These are phyloP conservation scores for Leucophora obtusa DNA, from an alignment of 2,888 invertebrate species.

Conservation along the genomic window DNA sequence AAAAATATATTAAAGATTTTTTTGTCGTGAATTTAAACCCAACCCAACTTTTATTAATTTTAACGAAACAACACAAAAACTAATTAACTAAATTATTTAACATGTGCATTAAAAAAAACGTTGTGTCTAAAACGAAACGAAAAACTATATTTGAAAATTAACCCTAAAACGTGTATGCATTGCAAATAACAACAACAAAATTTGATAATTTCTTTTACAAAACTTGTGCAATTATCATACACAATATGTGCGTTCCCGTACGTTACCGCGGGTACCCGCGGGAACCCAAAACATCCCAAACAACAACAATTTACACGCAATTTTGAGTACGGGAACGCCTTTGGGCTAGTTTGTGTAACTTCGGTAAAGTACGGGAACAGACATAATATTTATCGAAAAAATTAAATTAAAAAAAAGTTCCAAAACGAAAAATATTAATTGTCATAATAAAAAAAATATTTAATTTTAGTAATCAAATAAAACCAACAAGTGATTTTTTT, in stretches of 20 bases:
- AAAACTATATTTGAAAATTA: constrained; percentile 24
- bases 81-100: constrained; percentile 22
- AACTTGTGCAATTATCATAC: constrained; percentile 47
- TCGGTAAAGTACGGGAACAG: too few relatives aligned
- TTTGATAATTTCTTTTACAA: neutral
- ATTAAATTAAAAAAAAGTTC: constrained; percentile 1
- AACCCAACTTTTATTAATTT: constrained; percentile 34
- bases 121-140: neutral
- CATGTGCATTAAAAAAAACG: constrained; percentile 6
- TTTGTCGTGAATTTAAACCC: constrained; percentile 52
- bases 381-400: constrained; percentile 1
- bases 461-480: constrained; percentile 28
- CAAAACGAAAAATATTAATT: neutral
- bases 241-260: too few relatives aligned
- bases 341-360: too few relatives aligned
- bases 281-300: too few relatives aligned
- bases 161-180: constrained; percentile 15
- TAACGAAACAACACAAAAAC: constrained; percentile 27
- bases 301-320: too few relatives aligned
- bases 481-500: constrained; percentile 53
- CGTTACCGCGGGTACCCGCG: too few relatives aligned
- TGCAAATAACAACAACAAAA: constrained; percentile 11
- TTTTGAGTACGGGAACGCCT: too few relatives aligned
- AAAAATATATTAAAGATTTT: constrained; percentile 18
- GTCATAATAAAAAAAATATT: constrained; percentile 19